Base-by-base conservation (phyloP, 2,113 vertebrate genomes). In the Burhinus bistriatus region DNA sequence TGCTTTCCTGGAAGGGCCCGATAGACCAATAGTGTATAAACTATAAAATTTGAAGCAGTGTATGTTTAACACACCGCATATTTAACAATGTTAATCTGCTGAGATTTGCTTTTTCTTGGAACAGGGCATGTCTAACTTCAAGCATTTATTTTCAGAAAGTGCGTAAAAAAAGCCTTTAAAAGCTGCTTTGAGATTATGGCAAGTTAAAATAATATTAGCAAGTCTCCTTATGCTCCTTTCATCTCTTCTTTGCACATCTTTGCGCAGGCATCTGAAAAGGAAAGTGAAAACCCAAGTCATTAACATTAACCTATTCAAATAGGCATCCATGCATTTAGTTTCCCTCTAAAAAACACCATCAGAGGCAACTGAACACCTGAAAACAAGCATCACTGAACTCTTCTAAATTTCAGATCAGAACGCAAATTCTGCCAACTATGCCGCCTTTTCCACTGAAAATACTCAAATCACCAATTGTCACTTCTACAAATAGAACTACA, bases 201-300 rank as follows among this genome's bases (percentile, higher is more conserved):
- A 96, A 91, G 57, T 90, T 84, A 83, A 70, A 82, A 92, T 70
- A 92, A 59, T 81, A 92, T 69, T 91, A 96, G 73, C 5, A 25
- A 75, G 83, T 66, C 80, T 95, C 57, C 69, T 44, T 15, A 32
- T 34, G 58, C 66, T 78, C 57, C 38, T 62, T 89, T 98, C 96
- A 97, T 77, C 96, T 97, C 94, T 83, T 94, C 90, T 93, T 97
- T 65, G 83, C 95, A 79, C 4, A 58, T 94, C 96, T 97, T 95
- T 77, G 94, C 12, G 18, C 86, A 96, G 97, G 84, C 83, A 97
- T 94, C 98, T 98, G 96, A 90, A 96, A 97, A 97, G 78, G 85
- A 94, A 97, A 94, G 87, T 95, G 95, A 97, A 96, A 96, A 80
- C 32, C 11, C 87, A 42, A 76, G 68, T 95, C 73, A 93, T 71